Conservation (phyloP, 2,113 vertebrate species). For the Passerina amoena region DNA sequence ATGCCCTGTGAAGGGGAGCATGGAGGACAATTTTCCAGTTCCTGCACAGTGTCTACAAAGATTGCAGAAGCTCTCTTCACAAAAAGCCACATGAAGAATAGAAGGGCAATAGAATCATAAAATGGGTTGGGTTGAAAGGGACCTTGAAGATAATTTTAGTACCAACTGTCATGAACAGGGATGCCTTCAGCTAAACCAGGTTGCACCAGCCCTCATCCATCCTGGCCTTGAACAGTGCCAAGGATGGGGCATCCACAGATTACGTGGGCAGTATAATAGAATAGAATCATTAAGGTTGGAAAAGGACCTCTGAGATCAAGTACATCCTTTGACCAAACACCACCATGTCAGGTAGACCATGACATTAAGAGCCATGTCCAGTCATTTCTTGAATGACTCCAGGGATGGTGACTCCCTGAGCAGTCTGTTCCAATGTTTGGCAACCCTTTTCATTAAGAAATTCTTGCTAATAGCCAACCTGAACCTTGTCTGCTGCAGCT, state of each 20-base stretch:
- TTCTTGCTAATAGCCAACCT: background rate
- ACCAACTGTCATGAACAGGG: background rate
- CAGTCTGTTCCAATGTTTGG: background rate
- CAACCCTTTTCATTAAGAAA: background rate
- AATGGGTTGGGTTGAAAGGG: background rate
- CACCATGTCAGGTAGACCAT: background rate
- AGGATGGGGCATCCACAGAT: background rate
- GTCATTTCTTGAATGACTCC: background rate
- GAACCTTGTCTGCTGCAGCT: background rate
- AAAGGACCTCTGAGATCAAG: background rate
- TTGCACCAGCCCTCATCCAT: background rate
- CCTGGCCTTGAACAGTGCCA: background rate
- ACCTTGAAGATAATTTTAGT: background rate
- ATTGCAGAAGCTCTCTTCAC: background rate
- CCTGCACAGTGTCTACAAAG: background rate
- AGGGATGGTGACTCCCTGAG: background rate
- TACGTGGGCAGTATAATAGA: background rate
- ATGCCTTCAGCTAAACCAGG: background rate
- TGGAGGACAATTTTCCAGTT: background rate
- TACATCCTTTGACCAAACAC: background rate
- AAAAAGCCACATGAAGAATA: background rate
- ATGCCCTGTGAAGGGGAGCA: background rate
- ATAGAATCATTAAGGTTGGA: background rate
- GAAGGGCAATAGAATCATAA: background rate
- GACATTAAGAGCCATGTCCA: accelerated